Base-by-base conservation (phyloP, 2,113 vertebrate species). In the Electrona antarctica region DNA sequence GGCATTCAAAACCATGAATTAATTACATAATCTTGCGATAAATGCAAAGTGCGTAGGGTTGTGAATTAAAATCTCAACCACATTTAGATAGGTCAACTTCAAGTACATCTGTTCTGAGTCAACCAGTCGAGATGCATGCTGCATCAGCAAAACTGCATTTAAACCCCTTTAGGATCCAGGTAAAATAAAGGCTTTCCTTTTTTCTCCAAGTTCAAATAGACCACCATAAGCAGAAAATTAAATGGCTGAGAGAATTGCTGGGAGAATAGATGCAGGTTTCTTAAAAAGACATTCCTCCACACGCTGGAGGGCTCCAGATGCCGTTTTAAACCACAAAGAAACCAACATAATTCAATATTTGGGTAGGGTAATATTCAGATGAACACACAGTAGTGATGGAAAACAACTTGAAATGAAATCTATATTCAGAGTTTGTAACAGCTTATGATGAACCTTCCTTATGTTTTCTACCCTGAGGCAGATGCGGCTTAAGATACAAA, bases 401-500 rank as follows among this genome's bases (percentile, higher is more conserved):
- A 83, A 41, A 70, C 73, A 78, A 78, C 83, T 87, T 70, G 56
- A 21, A 21, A 21, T 69, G 47, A 79, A 80, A 80, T 82, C 64
- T 84, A 80, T 77, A 74, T 74, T 80, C 72, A 82, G 77, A 61
- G 67, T 81, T 82, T 83, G 7, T 56, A 84, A 58, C 15, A 61
- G 59, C 61, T 78, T 68, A 77, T 87, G 80, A 89, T 90, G 73
- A 86, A 74, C 79, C 75, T 80, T 80, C 60, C 69, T 77, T 60
- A 69, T 67, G 68, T 84, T 80, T 82, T 65, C 60, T 69, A 78
- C 74, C 76, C 33, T 46, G 50, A 14, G 75, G 76, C 33, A 41
- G 78, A 66, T 59, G 65, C 63, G 82, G 77, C 83, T 83, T 84
- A 85, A 87, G 64, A 89, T 80, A 78, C 69, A 81, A 87, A 74